Evolutionary conservation across 1,140 invertebrate genomes (phyloP).

Genomic region (Harlomillsia oculata): DNA sequence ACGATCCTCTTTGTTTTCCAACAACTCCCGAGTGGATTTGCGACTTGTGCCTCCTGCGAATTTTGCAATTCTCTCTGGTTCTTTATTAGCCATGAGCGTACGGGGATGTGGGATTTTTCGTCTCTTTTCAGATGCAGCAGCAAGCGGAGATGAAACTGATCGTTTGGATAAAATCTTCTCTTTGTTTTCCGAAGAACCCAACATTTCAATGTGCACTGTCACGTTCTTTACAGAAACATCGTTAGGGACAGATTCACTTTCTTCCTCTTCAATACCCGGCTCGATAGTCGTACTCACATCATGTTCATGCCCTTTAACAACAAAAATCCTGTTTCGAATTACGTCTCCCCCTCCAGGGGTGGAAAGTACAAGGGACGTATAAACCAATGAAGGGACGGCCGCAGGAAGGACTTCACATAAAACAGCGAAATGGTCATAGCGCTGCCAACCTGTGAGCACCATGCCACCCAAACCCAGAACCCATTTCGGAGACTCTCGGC

Average conservation of each 20-base stretch:
- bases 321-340: constrained; percentile 27
- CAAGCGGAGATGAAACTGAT: constrained; percentile 5
- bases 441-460: constrained; percentile 31
- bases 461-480: constrained; percentile 50
- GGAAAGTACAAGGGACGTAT: constrained; percentile 21
- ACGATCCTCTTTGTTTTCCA: constrained; percentile 8
- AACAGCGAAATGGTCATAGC: constrained; percentile 85
- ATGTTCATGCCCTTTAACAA: constrained; percentile 17
- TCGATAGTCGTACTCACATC: no score
- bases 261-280: no score
- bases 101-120: constrained; percentile 28
- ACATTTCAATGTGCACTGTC: not conserved
- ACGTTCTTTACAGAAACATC: not conserved
- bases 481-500: constrained; percentile 47
- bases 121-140: not conserved
- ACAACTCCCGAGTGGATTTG: not conserved
- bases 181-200: not conserved
- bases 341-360: constrained; percentile 11
- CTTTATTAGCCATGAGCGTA: constrained; percentile 21
- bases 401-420: constrained; percentile 83
- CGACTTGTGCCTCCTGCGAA: constrained; percentile 9
- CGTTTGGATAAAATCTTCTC: not conserved
- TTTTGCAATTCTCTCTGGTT: constrained; percentile 3
- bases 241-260: not conserved
- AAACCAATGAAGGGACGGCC: constrained; percentile 62